Conservation (phyloP, 2,888 invertebrate genomes). For the Acrocyrtus sp. region DNA sequence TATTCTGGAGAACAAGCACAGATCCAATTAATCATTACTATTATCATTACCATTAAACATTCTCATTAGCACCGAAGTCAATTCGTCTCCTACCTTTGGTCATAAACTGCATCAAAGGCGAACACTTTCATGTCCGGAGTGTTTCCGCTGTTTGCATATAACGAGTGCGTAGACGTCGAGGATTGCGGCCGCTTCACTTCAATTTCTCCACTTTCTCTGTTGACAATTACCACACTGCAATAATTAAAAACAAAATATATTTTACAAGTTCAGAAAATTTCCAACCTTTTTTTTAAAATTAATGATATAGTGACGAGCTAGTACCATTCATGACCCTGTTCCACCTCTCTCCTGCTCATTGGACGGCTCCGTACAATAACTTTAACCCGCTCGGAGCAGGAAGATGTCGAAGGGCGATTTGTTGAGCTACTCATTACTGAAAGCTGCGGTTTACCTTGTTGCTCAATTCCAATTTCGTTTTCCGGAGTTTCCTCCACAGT, state of each 20-base stretch:
- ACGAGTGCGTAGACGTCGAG: conserved; percentile 40
- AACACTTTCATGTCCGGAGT: conserved; percentile 76
- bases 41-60: background rate
- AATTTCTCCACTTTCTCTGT: conserved; percentile 86
- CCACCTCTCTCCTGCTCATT: conserved; percentile 86
- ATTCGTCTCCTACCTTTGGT: conserved; percentile 73
- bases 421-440: background rate
- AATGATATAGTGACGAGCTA: background rate
- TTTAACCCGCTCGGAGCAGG: conserved; percentile 82
- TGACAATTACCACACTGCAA: conserved; percentile 80
- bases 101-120: conserved; percentile 98
- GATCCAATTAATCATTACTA: background rate
- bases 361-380: conserved; percentile 98
- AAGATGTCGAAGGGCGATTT: conserved; percentile 19
- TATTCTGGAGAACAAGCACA: conserved; percentile 70
- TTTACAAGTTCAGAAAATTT: background rate
- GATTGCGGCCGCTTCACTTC: conserved; percentile 84
- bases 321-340: conserved; percentile 74
- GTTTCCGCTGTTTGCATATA: conserved; percentile 47
- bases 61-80: background rate
- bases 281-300: background rate
- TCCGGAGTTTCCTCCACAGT: conserved; percentile 12
- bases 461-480: background rate
- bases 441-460: background rate
- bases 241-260: background rate